A percentile compares a stretch with the other conserved stretches of the same genome.
These are phyloP conservation scores for Graptemys geographica DNA, from an alignment of 2,797 vertebrate genomes.

Conservation along the genomic window DNA sequence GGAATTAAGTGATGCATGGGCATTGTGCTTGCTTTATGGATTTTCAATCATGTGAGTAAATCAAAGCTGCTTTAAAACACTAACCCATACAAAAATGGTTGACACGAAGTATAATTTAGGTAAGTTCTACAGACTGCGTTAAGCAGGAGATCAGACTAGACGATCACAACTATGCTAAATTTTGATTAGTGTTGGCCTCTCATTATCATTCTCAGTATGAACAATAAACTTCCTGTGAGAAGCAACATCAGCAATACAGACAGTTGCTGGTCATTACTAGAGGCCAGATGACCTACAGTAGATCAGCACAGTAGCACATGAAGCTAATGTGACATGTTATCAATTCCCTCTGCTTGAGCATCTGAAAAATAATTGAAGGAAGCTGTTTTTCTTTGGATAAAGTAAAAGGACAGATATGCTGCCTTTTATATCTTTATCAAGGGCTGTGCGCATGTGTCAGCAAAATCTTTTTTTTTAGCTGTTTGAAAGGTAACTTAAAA, in stretches of 20 bases:
- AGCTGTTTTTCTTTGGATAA: neutral
- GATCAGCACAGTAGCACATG: neutral
- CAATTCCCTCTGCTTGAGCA: neutral
- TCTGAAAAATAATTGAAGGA: neutral
- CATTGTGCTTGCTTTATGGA: neutral
- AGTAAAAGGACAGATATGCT: neutral
- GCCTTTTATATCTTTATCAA: neutral
- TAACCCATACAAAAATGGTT: neutral
- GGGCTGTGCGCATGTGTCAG: neutral
- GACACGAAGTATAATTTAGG: neutral
- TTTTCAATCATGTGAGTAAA: neutral
- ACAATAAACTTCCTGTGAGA: neutral
- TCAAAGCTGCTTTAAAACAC: neutral
- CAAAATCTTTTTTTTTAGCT: neutral
- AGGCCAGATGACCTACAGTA: neutral
- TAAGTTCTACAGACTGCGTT: neutral
- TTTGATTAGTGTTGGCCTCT: neutral
- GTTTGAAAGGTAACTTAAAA: slow-evolving; percentile 11
- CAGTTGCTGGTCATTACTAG: neutral
- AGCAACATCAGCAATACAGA: neutral
- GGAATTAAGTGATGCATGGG: neutral
- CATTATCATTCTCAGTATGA: neutral
- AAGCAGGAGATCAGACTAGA: neutral
- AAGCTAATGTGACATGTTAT: neutral
- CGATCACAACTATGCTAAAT: neutral